Conservation (phyloP, 2,888 invertebrate species). For the Leptinotarsa juncta region DNA sequence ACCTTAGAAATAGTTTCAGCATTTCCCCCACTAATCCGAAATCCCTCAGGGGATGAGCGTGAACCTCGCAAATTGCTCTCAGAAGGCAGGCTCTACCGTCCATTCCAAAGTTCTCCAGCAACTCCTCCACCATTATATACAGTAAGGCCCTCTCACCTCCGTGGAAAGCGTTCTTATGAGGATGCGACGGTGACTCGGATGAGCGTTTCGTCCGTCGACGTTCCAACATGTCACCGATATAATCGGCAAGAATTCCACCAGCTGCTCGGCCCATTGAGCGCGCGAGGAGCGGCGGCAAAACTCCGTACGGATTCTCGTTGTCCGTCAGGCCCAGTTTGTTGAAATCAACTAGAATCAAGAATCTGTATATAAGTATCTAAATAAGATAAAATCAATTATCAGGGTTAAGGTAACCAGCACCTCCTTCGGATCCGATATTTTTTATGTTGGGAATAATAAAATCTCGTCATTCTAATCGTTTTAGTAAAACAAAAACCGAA, state of each 20-base stretch:
- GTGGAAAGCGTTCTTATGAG: conserved; percentile 71
- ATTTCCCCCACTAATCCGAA: conserved; percentile 87
- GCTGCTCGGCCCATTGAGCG: conserved; percentile 82
- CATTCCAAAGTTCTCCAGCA: conserved; percentile 83
- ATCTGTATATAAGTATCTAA: background rate
- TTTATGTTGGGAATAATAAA: too few relatives aligned
- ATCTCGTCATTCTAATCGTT: too few relatives aligned
- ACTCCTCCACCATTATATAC: conserved; percentile 82
- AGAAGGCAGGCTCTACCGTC: conserved; percentile 85
- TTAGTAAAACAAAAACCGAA: too few relatives aligned
- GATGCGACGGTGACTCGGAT: conserved; percentile 49
- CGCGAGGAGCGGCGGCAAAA: conserved; percentile 80
- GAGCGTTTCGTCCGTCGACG: conserved; percentile 67
- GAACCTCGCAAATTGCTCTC: conserved; percentile 87
- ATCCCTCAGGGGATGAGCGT: conserved; percentile 80
- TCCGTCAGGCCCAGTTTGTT: conserved; percentile 88
- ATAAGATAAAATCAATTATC: too few relatives aligned
- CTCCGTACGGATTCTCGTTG: conserved; percentile 88
- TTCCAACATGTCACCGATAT: conserved; percentile 78
- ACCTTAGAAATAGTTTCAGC: conserved; percentile 86
- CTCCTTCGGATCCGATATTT: too few relatives aligned
- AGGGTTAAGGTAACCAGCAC: too few relatives aligned
- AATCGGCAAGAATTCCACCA: conserved; percentile 77
- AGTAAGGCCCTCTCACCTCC: conserved; percentile 86
- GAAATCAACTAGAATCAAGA: conserved; percentile 77